Evolutionary conservation across 2,113 vertebrate genomes (phyloP), one percentile per base, ranked within the genome.

Genomic region (Festucalex cinctus): DNA sequence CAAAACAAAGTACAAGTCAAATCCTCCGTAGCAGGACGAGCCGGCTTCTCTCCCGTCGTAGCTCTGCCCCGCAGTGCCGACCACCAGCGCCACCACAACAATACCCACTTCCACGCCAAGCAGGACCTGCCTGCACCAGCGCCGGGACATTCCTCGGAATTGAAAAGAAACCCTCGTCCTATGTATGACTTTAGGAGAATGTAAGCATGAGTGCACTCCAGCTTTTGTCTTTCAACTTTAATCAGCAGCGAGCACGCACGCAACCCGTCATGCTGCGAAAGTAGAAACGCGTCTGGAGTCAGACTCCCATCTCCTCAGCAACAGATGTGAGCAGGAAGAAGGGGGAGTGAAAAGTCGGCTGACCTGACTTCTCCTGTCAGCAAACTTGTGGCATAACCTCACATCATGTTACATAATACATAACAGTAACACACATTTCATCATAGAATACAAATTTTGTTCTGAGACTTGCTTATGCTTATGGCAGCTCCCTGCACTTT

Each of bases 1-100:
- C 76, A 98, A 83, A 61, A 98, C 94, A 91, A 98, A 98, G 90
- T 95, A 98, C 36, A 98, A 87, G 88, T 98, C 96, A 82, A 98
- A 98, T 70, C 96, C 96, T 22, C 96, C 96, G 0, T 96, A 98
- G 92, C 96, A 98, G 73, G 96, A 96, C 20, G 94, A 92, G 72
- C 94, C 93, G 0, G 85, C 80, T 43, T 84, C 85, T 70, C 78
- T 80, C 13, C 88, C 90, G 0, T 92, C 91, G 64, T 92, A 88
- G 58, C 86, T 84, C 68, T 91, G 88, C 71, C 78, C 88, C 1
- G 81, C 63, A 7, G 68, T 44, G 46, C 75, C 58, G 13, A 66
- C 63, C 66, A 76, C 80, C 74, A 90, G 74, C 17, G 63, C 64
- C 69, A 88, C 62, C 76, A 88, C 74, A 20, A 83, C 44, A 13